Percentiles rank a stretch among this genome's conserved stretches.
Evolutionary conservation across 2,113 vertebrate species (phyloP).

Genomic region (Apteryx mantelli): DNA sequence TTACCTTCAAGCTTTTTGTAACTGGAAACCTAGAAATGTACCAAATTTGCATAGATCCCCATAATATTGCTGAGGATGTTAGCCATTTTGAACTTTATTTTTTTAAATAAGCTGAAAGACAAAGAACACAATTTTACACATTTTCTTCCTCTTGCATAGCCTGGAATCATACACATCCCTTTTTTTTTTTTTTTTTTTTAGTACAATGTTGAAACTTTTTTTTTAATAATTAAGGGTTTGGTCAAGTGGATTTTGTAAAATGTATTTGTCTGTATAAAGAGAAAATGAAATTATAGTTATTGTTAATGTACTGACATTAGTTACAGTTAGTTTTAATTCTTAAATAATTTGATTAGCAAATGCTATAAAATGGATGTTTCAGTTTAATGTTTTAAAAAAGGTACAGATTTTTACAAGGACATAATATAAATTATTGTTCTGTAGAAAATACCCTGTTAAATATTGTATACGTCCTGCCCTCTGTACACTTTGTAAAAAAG

Average conservation of each 20-base stretch:
- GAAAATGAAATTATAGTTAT: constrained; percentile 82
- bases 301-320: constrained; percentile 85
- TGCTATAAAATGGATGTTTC: constrained; percentile 82
- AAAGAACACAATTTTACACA: constrained; percentile 74
- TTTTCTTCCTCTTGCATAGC: constrained; percentile 77
- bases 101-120: constrained; percentile 81
- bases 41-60: constrained; percentile 56
- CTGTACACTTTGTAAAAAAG: constrained; percentile 96
- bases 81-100: constrained; percentile 74
- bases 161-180: constrained; percentile 73
- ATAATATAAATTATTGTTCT: constrained; percentile 99
- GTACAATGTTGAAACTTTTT: constrained; percentile 77
- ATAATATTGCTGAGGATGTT: constrained; percentile 41
- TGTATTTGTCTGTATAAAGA: constrained; percentile 84
- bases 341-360: constrained; percentile 84
- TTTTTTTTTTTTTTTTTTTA: constrained; percentile 58
- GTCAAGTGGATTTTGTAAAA: constrained; percentile 84
- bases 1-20: constrained; percentile 14
- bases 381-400: constrained; percentile 91
- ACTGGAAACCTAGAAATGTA: constrained; percentile 52
- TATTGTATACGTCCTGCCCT: constrained; percentile 88
- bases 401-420: constrained; percentile 88
- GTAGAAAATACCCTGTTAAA: constrained; percentile 96
- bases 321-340: constrained; percentile 85
- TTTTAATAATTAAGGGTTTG: constrained; percentile 79